Evolutionary conservation across 2,888 invertebrate genomes (phyloP), one percentile per base, ranked within the genome.

Genomic region (Urechis unicinctus): DNA sequence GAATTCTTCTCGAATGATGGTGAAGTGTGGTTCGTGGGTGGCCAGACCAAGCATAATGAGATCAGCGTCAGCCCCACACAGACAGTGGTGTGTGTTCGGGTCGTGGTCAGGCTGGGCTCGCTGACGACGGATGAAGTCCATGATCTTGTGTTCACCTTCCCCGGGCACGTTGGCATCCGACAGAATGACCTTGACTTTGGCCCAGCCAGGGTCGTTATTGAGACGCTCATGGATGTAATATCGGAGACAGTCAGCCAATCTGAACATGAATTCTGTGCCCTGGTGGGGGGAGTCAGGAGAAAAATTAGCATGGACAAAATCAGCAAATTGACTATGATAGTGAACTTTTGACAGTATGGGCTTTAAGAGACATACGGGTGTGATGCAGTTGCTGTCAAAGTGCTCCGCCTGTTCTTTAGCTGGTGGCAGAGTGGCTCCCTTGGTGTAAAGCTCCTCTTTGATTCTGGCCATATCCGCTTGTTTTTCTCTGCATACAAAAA

Each of bases 361-460:
- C n/a, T n/a, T n/a, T n/a, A n/a, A n/a, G n/a, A n/a, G 9, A 53
- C 74, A 69, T 75, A 84, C 85, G 0, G 98, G 98, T 0, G 98
- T 98, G 71, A 98, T 99, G 74, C 98, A 99, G 79, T 98, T 98
- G 54, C 94, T 94, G 79, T 98, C 98, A 78, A 98, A 98, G 80
- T 96, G 94, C 44, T 90, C 89, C 65, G 86, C 90, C 70, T 91
- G 90, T 0, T 88, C 85, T 79, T 94, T 96, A 71, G 90, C 72
- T 22, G 79, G 78, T 2, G 81, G 81, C 22, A 82, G 61, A n/a
- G 60, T 21, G 46, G 88, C 62, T 2, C 78, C 78, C 59, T 71
- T 74, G 17, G 60, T 61, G 31, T 68, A 62, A 53, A 81, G 62
- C 29, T 77, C 72, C 30, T 66, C 69, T 55, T 75, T 66, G 3